phyloP scores from a whole-genome alignment of 2,888 invertebrate species.

The Bombylius major region DNA sequence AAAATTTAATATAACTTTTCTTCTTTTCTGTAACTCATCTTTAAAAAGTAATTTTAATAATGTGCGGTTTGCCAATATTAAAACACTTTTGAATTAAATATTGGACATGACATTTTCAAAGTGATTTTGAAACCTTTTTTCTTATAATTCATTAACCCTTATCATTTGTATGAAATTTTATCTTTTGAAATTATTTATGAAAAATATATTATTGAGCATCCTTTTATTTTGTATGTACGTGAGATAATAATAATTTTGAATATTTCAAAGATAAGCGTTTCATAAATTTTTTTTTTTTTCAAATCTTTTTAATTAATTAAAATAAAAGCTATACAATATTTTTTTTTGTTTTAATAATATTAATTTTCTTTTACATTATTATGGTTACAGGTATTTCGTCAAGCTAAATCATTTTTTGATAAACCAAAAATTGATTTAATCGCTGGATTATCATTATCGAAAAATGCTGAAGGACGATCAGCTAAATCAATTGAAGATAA shows the following conservation, averaged over 20 bases:
- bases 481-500: conserved; percentile 39
- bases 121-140: too few relatives aligned
- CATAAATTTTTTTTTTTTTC: neutral
- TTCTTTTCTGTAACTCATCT: too few relatives aligned
- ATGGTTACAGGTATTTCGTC: conserved; percentile 40
- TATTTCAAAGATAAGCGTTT: neutral
- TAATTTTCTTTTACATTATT: conserved; percentile 4
- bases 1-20: too few relatives aligned
- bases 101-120: too few relatives aligned
- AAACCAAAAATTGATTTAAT: conserved; percentile 44
- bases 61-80: too few relatives aligned
- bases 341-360: neutral
- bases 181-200: too few relatives aligned
- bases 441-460: conserved; percentile 41
- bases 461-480: conserved; percentile 30
- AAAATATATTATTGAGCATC: too few relatives aligned
- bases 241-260: conserved; percentile 18
- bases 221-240: neutral
- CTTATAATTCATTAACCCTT: too few relatives aligned
- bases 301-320: too few relatives aligned
- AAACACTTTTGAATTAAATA: too few relatives aligned
- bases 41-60: too few relatives aligned
- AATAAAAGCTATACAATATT: neutral
- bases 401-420: conserved; percentile 45
- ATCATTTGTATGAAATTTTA: too few relatives aligned